These are phyloP conservation scores for Sebastes minor DNA, from an alignment of 2,797 vertebrate species.

Conservation along the genomic window DNA sequence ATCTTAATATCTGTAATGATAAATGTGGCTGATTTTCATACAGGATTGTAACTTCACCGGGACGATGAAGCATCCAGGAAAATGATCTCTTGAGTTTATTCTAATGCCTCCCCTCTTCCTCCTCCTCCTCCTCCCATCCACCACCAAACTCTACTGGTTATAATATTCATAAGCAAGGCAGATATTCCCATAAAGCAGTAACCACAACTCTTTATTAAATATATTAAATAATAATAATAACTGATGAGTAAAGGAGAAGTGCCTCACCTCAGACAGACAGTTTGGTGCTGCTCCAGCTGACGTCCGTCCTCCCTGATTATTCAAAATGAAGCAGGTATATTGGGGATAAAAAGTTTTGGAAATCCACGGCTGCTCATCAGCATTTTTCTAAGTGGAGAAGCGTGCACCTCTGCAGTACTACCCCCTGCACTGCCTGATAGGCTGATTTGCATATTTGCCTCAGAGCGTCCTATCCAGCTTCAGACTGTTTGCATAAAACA, in stretches of 20 bases:
- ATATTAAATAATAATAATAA: background rate
- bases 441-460: slow-evolving; percentile 80
- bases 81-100: slow-evolving; percentile 89
- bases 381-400: slow-evolving; percentile 82
- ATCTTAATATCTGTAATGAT: slow-evolving; percentile 95
- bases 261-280: slow-evolving; percentile 54
- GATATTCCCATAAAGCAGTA: slow-evolving; percentile 54
- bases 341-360: slow-evolving; percentile 51
- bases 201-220: background rate
- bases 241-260: background rate
- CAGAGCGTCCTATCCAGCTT: slow-evolving; percentile 81
- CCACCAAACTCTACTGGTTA: slow-evolving; percentile 83
- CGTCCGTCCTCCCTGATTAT: slow-evolving; percentile 7
- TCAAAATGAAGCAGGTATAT: slow-evolving; percentile 22
- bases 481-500: slow-evolving; percentile 88
- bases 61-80: slow-evolving; percentile 82
- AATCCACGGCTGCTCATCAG: slow-evolving; percentile 72
- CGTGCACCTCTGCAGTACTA: slow-evolving; percentile 72
- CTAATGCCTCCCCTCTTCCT: slow-evolving; percentile 85
- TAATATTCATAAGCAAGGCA: slow-evolving; percentile 89
- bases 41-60: slow-evolving; percentile 86
- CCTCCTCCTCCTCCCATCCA: slow-evolving; percentile 67
- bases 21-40: slow-evolving; percentile 94
- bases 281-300: slow-evolving; percentile 2
- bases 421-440: slow-evolving; percentile 50